phyloP scores from a whole-genome alignment of 1,140 invertebrate species.

The Sitodiplosis mosellana region DNA sequence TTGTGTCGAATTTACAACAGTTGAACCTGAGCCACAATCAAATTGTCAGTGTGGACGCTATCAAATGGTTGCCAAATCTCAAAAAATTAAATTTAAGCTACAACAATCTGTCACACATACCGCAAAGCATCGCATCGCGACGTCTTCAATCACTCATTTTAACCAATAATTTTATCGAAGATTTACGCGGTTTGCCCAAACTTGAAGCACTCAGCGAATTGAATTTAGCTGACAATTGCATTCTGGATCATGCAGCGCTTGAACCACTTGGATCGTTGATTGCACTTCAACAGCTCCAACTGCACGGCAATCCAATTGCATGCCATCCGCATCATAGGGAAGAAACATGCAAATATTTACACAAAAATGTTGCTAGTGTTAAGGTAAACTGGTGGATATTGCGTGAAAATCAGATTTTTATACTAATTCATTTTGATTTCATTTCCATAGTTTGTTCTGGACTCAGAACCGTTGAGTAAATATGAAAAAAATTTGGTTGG shows the following conservation, averaged over 20 bases:
- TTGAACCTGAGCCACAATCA: slow-evolving; percentile 43
- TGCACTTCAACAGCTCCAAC: slow-evolving; percentile 30
- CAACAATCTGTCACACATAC: slow-evolving; percentile 37
- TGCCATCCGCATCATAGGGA: slow-evolving; percentile 37
- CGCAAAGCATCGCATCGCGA: slow-evolving; percentile 28
- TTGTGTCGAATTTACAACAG: slow-evolving; percentile 35
- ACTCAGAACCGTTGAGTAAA: slow-evolving; percentile 30
- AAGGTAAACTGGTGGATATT: slow-evolving; percentile 14
- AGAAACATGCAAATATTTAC: slow-evolving; percentile 32
- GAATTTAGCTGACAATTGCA: slow-evolving; percentile 41
- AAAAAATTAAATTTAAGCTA: slow-evolving; percentile 40
- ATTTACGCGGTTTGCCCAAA: slow-evolving; percentile 25
- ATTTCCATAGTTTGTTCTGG: slow-evolving; percentile 32
- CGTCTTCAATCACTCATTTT: slow-evolving; percentile 31
- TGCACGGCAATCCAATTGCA: slow-evolving; percentile 39
- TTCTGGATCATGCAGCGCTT: slow-evolving; percentile 36
- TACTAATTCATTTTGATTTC: no score
- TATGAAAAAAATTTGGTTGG: slow-evolving; percentile 29
- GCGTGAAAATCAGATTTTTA: no score
- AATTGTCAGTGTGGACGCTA: slow-evolving; percentile 24
- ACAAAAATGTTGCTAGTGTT: slow-evolving; percentile 30
- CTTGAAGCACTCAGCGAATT: slow-evolving; percentile 34
- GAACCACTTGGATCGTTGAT: slow-evolving; percentile 33
- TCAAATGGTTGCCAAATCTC: slow-evolving; percentile 34
- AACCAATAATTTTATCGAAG: slow-evolving; percentile 35